These are phyloP conservation scores for Platorchestia sp. DNA, from an alignment of 1,140 invertebrate genomes.

Conservation along the genomic window DNA sequence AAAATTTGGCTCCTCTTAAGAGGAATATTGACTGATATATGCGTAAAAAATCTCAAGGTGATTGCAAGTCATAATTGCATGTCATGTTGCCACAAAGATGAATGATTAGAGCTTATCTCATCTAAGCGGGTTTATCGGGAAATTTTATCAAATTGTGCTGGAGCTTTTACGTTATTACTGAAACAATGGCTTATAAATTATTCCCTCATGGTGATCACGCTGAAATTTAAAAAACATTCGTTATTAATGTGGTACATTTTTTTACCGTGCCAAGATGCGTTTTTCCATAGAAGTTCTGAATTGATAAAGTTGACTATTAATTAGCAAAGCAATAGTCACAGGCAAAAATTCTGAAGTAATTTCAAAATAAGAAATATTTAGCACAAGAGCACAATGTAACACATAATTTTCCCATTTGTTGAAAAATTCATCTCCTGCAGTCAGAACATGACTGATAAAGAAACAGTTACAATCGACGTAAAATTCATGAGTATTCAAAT, in stretches of 20 bases:
- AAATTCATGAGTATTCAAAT: not conserved
- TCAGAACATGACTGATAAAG: not conserved
- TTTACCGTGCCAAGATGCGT: not conserved
- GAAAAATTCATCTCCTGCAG: not conserved
- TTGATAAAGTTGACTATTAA: not conserved
- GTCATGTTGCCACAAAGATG: not conserved
- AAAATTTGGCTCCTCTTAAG: not conserved
- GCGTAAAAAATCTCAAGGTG: not conserved
- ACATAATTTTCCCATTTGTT: not conserved
- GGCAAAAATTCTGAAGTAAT: not conserved
- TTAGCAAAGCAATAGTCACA: not conserved
- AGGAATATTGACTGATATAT: not conserved
- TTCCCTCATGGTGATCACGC: not conserved
- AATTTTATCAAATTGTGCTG: not conserved
- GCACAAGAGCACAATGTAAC: not conserved
- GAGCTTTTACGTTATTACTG: not conserved
- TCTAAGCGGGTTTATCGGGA: not conserved
- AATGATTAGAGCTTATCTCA: not conserved
- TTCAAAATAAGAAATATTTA: not conserved
- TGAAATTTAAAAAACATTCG: not conserved
- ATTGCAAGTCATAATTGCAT: not conserved
- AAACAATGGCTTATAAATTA: not conserved
- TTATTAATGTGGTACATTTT: not conserved
- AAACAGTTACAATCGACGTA: not conserved
- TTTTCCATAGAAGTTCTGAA: not conserved